Percentiles rank a stretch among this genome's conserved stretches.
Evolutionary conservation across 2,888 invertebrate species (phyloP).

Genomic region (Melanophora roralis): DNA sequence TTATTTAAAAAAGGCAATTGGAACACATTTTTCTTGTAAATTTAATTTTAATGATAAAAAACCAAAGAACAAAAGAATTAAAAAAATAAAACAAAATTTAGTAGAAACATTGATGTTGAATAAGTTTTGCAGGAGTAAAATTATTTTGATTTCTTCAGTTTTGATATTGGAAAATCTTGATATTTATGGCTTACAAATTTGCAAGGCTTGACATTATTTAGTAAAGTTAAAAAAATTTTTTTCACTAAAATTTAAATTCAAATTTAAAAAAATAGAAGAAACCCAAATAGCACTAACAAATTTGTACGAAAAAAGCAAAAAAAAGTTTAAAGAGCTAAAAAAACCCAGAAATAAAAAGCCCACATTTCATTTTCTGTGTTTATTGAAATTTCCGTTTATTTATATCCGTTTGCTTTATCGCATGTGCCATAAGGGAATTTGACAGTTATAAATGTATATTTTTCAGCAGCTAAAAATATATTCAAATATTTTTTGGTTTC

Average conservation of each 20-base stretch:
- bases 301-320: neutral
- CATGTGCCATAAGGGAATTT: constrained; percentile 18
- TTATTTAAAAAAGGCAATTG: neutral
- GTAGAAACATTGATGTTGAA: neutral
- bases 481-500: no score
- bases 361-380: constrained; percentile 18
- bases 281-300: no score
- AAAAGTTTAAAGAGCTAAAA: neutral
- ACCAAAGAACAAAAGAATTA: neutral
- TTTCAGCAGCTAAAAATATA: neutral
- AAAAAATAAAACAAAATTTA: neutral
- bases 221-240: no score
- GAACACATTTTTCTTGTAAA: constrained; percentile 10
- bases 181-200: no score
- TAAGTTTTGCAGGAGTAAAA: neutral
- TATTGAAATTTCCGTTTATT: constrained; percentile 56
- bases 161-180: no score
- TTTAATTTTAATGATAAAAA: constrained; percentile 16
- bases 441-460: neutral
- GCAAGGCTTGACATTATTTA: no score
- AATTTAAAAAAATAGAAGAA: neutral
- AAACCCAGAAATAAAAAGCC: constrained; percentile 2
- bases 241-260: neutral
- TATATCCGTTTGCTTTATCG: constrained; percentile 49
- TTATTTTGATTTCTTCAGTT: no score